Base-by-base conservation (phyloP, 2,113 vertebrate species). In the Bujurquina vittata region DNA sequence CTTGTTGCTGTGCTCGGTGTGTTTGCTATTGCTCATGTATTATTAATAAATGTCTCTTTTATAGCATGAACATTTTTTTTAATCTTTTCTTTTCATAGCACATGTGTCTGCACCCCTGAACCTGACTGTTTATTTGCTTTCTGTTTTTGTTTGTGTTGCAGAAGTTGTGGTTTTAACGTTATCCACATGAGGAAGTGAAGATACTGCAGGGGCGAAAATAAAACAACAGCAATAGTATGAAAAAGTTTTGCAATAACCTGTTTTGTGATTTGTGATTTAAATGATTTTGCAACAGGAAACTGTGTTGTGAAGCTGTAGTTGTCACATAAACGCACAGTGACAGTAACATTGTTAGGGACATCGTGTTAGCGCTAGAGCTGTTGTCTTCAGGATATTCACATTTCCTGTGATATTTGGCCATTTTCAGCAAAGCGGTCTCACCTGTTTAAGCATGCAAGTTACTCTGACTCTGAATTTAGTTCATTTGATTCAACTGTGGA, bases 121-220 rank as follows among this genome's bases (percentile, higher is more conserved):
- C 72, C 61, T 35, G 60, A 74, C 43, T 87, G 74, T 77, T 89
- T 86, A 58, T 69, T 63, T 63, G 60, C 22, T 62, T 29, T 56
- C 7, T 80, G 61, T 80, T 81, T 84, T 86, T 90, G 83, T 93
- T 93, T 92, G 82, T 79, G 72, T 84, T 86, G 84, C 90, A 92
- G 94, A 95, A 95, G 93, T 93, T 94, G 94, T 91, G 94, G 94
- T 94, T 95, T 93, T 90, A 83, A 91, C 89, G 84, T 75, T 84
- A 75, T 89, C 75, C 83, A 91, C 84, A 91, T 93, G 92, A 95
- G 95, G 95, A 96, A 95, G 93, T 94, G 90, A 94, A 90, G 91
- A 92, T 91, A 58, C 75, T 85, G 75, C 18, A 75, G 75, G 59
- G 75, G 76, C 43, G 84, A 87, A 83, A 84, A 85, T 88, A 90